These are phyloP conservation scores for Anolis carolinensis DNA, from an alignment of 2,113 vertebrate species.

Conservation along the genomic window DNA sequence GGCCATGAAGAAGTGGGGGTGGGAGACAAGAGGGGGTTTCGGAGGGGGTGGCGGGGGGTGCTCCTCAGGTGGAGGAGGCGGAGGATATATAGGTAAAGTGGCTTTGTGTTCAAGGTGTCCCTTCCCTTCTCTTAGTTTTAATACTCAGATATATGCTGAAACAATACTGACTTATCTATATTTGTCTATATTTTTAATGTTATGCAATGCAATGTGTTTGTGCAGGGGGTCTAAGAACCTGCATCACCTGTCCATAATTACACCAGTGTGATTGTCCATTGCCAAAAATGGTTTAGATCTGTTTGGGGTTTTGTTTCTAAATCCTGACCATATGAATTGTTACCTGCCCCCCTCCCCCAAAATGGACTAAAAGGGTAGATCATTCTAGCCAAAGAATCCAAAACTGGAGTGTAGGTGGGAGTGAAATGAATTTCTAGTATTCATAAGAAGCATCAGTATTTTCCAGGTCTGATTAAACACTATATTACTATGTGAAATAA, in stretches of 20 bases:
- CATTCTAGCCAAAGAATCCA: not conserved
- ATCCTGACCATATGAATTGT: not conserved
- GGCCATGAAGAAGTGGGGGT: constrained; percentile 89
- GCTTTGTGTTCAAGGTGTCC: constrained; percentile 83
- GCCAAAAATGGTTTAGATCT: not conserved
- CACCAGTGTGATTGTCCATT: not conserved
- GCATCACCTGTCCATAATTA: not conserved
- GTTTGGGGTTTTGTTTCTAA: not conserved
- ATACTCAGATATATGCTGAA: constrained; percentile 64
- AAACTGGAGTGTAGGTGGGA: not conserved
- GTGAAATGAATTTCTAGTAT: not conserved
- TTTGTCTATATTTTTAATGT: constrained; percentile 54
- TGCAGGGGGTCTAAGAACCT: constrained; percentile 32
- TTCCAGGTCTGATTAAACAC: not conserved
- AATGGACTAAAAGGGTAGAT: not conserved
- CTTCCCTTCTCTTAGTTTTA: constrained; percentile 73
- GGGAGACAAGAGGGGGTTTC: constrained; percentile 94
- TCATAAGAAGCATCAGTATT: not conserved
- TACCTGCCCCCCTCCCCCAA: not conserved
- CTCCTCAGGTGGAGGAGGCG: constrained; percentile 93
- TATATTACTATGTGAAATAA: not conserved
- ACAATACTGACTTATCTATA: constrained; percentile 45
- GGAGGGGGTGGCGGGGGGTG: constrained; percentile 97
- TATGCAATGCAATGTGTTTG: constrained; percentile 63
- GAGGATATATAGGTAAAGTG: constrained; percentile 97